Percentiles rank a stretch among this genome's conserved stretches.
These are phyloP conservation scores for Philopotamus ludificatus DNA, from an alignment of 1,140 invertebrate genomes.

Conservation along the genomic window DNA sequence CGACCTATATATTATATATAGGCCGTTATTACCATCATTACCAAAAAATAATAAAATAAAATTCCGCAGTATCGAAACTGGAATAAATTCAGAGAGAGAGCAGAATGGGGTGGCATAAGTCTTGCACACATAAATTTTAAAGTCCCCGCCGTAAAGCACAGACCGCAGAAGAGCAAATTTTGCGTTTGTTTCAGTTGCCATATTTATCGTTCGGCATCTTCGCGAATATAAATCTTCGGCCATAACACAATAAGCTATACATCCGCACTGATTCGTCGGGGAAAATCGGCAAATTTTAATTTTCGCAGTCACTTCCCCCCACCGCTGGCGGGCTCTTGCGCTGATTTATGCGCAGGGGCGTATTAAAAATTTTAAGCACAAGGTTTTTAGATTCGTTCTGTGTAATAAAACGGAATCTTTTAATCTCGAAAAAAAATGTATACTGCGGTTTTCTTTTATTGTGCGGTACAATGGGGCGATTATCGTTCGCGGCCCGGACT, in stretches of 20 bases:
- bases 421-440: too few relatives aligned
- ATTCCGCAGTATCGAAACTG: not conserved
- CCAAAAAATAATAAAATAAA: not conserved
- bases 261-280: not conserved
- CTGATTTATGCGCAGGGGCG: not conserved
- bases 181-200: not conserved
- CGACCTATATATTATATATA: too few relatives aligned
- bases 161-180: not conserved
- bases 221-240: not conserved
- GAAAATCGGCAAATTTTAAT: not conserved
- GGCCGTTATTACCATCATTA: not conserved
- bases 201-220: not conserved
- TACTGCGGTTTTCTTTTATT: too few relatives aligned
- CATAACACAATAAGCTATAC: not conserved
- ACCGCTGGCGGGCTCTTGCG: not conserved
- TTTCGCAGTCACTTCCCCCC: not conserved
- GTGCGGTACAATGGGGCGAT: too few relatives aligned
- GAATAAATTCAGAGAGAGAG: not conserved
- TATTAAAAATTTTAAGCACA: not conserved
- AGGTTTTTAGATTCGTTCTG: too few relatives aligned
- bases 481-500: too few relatives aligned
- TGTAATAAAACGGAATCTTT: too few relatives aligned
- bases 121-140: not conserved
- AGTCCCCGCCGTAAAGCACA: not conserved
- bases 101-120: too few relatives aligned